Conservation (phyloP, 2,113 vertebrate species). For the Riparia riparia region DNA sequence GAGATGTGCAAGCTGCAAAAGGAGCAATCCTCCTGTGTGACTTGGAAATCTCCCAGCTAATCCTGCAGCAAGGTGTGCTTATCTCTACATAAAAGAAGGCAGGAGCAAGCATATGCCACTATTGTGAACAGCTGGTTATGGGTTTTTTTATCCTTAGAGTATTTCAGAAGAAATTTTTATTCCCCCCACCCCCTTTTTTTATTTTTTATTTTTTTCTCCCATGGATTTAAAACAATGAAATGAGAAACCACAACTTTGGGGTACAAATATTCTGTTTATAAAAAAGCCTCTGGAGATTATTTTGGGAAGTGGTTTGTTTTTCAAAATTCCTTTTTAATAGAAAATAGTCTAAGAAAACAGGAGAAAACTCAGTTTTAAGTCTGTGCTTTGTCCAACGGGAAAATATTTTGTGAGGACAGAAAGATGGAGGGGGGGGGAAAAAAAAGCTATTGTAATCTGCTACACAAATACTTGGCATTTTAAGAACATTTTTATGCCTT, state of each 20-base stretch:
- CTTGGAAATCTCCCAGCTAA: neutral
- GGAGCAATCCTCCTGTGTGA: neutral
- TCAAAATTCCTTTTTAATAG: neutral
- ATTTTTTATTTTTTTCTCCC: neutral
- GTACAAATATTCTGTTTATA: conserved; percentile 20
- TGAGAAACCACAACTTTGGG: conserved; percentile 4
- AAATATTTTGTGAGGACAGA: neutral
- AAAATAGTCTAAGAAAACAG: conserved; percentile 3
- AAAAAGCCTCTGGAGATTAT: neutral
- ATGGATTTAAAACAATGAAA: neutral
- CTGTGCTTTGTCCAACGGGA: neutral
- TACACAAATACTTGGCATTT: neutral
- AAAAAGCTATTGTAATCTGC: neutral
- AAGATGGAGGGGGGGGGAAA: neutral
- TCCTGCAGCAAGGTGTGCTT: neutral
- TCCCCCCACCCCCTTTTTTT: too few relatives aligned
- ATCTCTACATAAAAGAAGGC: neutral
- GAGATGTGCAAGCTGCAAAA: neutral
- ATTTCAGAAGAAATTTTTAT: neutral
- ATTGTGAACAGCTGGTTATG: neutral
- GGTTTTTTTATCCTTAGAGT: neutral
- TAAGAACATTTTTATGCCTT: neutral
- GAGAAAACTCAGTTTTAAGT: neutral
- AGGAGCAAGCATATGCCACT: neutral
- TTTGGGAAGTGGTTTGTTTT: neutral